Percentiles rank a stretch among this genome's conserved stretches.
phyloP scores from a whole-genome alignment of 1,140 invertebrate species.

The Anthonomus grandis region DNA sequence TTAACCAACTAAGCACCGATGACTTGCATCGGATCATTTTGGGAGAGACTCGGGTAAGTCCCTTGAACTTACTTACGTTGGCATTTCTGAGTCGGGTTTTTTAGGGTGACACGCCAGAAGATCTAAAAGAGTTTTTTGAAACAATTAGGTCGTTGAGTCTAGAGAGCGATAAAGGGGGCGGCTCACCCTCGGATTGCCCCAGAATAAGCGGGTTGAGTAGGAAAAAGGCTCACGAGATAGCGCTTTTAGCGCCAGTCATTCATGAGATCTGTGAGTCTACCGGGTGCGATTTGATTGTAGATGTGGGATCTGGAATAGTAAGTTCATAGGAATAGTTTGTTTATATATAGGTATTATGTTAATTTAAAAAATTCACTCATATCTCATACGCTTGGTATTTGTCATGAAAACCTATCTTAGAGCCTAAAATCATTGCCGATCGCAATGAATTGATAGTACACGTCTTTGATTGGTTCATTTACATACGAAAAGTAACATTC shows the following conservation, averaged over 20 bases:
- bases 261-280: constrained; percentile 52
- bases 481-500: too few species aligned
- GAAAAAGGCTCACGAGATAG: constrained; percentile 72
- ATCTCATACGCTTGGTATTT: too few species aligned
- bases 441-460: too few species aligned
- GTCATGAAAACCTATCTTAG: too few species aligned
- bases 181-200: constrained; percentile 9
- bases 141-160: constrained; percentile 35
- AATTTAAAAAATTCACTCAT: too few species aligned
- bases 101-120: constrained; percentile 47
- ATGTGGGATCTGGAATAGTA: constrained; percentile 78
- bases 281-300: constrained; percentile 61
- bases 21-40: constrained; percentile 50
- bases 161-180: constrained; percentile 2
- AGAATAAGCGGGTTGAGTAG: constrained; percentile 34
- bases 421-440: too few species aligned
- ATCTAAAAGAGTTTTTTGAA: constrained; percentile 49
- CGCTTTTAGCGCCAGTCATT: constrained; percentile 58
- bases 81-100: too few species aligned
- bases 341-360: too few species aligned
- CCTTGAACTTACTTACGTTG: too few species aligned
- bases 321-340: constrained; percentile 37
- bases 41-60: constrained; percentile 32
- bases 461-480: too few species aligned
- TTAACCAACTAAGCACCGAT: constrained; percentile 48